These are phyloP conservation scores for Spea hammondii DNA, from an alignment of 2,797 vertebrate species.

Conservation along the genomic window DNA sequence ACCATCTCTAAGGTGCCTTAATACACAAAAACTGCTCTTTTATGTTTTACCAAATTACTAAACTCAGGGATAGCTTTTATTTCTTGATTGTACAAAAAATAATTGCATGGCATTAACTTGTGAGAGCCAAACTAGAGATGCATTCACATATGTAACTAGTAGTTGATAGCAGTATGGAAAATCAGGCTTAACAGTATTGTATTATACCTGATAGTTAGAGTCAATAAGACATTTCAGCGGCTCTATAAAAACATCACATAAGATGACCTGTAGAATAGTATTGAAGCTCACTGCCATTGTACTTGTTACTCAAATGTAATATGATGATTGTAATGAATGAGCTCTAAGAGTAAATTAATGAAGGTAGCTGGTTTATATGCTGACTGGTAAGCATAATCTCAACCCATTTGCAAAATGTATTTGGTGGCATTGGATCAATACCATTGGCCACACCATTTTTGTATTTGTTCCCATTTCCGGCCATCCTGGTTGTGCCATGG, in stretches of 20 bases:
- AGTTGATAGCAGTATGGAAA: too few relatives aligned
- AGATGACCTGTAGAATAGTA: too few relatives aligned
- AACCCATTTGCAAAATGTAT: not conserved
- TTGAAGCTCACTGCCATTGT: not conserved
- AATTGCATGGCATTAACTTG: not conserved
- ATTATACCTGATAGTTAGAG: too few relatives aligned
- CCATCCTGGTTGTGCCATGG: too few relatives aligned
- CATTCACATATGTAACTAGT: too few relatives aligned
- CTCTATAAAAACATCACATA: too few relatives aligned
- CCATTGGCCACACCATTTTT: too few relatives aligned
- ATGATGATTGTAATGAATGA: not conserved
- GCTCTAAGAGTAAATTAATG: not conserved
- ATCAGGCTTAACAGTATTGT: too few relatives aligned
- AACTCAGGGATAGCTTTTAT: not conserved
- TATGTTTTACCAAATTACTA: not conserved
- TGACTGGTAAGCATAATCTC: not conserved
- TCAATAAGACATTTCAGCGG: too few relatives aligned
- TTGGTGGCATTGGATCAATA: too few relatives aligned
- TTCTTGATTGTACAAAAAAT: not conserved
- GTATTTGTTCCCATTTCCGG: too few relatives aligned
- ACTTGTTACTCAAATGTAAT: not conserved
- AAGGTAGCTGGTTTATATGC: not conserved
- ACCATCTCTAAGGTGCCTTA: not conserved
- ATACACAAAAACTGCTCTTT: conserved; percentile 22
- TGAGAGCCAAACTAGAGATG: too few relatives aligned